Base-by-base conservation (phyloP, 2,888 invertebrate genomes). In the Siphlonurus alternatus region DNA sequence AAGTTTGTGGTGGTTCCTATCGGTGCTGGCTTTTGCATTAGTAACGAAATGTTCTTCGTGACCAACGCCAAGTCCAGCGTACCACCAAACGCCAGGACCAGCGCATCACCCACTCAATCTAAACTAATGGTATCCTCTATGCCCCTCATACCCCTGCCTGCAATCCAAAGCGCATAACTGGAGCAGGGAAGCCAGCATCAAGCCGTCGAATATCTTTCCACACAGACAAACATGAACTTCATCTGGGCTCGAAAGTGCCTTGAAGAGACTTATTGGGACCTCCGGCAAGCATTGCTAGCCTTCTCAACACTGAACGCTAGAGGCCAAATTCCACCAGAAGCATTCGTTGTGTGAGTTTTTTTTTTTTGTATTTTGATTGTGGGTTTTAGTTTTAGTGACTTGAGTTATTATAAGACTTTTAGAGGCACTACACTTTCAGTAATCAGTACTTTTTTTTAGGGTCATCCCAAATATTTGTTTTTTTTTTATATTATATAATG, bases 201-300 rank as follows among this genome's bases (percentile, higher is more conserved):
- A 74, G 86, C 92, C 82, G 78, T 86, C 0, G 76, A 82, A 67
- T 80, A 86, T 66, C 83, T 95, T 71, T 77, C 86, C 23, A 81
- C 82, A 66, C 87, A 88, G 72, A 89, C 89, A 1, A 85, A 86
- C 66, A 92, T 93, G 92, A 92, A 90, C 73, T 73, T 84, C 2
- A 82, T 85, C 64, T 92, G 87, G 87, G 86, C 89, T 38, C 75
- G 81, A 69, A 87, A 87, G 74, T 96, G 96, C 73, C 78, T 96
- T 62, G 86, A 88, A 76, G 91, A 95, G 76, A 92, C 90, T 2
- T 84, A 85, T 54, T 96, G 95, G 94, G 86, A 94, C 71, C 88
- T 84, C 70, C 84, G 89, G 68, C 81, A 85, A 69, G 92, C 94
- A 0, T 76, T 86, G 2, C 79, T 82, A 66, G 87, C 89, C 2